These are phyloP conservation scores for Oscheius onirici DNA, from an alignment of 2,888 invertebrate species.

Conservation along the genomic window DNA sequence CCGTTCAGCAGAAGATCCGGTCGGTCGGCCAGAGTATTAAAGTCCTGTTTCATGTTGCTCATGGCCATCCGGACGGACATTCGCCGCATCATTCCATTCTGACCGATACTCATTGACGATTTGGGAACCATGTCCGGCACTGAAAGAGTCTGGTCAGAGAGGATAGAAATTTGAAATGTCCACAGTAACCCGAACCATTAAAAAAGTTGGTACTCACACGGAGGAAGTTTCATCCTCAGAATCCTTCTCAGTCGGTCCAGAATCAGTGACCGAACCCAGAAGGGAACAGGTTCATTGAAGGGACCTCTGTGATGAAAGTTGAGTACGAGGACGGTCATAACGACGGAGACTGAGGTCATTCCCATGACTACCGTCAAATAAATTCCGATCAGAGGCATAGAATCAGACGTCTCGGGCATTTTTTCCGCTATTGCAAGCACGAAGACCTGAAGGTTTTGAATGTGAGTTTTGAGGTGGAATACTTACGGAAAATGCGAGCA, in stretches of 20 bases:
- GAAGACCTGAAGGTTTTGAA: slow-evolving; percentile 73
- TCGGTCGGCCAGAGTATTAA: slow-evolving; percentile 9
- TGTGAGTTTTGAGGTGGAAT: too few species aligned
- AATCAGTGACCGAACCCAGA: slow-evolving; percentile 73
- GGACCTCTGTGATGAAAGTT: slow-evolving; percentile 77
- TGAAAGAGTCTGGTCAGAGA: background rate
- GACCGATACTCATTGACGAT: slow-evolving; percentile 23
- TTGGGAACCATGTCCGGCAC: slow-evolving; percentile 30
- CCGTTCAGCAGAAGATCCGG: slow-evolving; percentile 28
- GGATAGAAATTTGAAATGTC: background rate
- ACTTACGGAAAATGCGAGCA: slow-evolving; percentile 76
- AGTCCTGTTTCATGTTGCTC: slow-evolving; percentile 34
- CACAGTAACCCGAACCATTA: background rate
- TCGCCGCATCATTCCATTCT: slow-evolving; percentile 36
- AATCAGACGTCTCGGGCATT: slow-evolving; percentile 77
- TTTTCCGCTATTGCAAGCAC: slow-evolving; percentile 77
- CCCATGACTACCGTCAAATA: slow-evolving; percentile 77
- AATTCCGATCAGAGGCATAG: slow-evolving; percentile 74
- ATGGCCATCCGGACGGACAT: slow-evolving; percentile 36
- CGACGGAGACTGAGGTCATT: slow-evolving; percentile 76
- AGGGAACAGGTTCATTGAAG: slow-evolving; percentile 74
- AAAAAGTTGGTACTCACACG: background rate
- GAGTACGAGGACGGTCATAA: slow-evolving; percentile 72
- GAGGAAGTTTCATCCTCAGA: slow-evolving; percentile 58
- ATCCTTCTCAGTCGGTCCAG: slow-evolving; percentile 57